phyloP scores from a whole-genome alignment of 2,888 invertebrate species.

The Cheilosia vulpina region DNA sequence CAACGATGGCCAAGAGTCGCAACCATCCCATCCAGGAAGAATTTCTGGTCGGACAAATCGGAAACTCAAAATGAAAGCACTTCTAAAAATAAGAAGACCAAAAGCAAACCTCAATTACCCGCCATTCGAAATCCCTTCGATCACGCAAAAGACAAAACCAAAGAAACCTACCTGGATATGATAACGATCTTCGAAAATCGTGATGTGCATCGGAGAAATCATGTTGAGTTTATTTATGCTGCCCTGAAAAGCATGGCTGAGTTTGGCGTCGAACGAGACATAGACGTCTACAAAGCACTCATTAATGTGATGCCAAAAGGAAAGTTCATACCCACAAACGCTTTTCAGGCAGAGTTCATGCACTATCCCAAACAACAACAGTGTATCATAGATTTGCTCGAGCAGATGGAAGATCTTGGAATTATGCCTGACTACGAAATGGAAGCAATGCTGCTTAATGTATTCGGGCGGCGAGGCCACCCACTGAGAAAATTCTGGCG shows the following conservation, averaged over 20 bases:
- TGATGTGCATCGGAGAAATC: conserved; percentile 90
- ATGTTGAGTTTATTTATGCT: conserved; percentile 97
- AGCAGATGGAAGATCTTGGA: conserved; percentile 97
- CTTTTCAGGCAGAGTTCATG: conserved; percentile 94
- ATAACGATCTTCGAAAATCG: conserved; percentile 89
- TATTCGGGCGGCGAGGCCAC: conserved; percentile 91
- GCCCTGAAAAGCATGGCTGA: conserved; percentile 94
- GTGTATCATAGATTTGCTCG: conserved; percentile 92
- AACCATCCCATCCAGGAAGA: conserved; percentile 7
- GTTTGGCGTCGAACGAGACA: conserved; percentile 94
- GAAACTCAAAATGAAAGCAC: conserved; percentile 13
- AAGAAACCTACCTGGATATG: conserved; percentile 88
- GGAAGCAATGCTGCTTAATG: conserved; percentile 91
- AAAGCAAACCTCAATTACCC: conserved; percentile 76
- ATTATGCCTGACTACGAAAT: conserved; percentile 96
- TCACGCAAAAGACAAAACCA: conserved; percentile 81
- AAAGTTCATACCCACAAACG: conserved; percentile 91
- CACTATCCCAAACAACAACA: conserved; percentile 98
- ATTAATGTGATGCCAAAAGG: conserved; percentile 95
- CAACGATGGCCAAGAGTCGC: conserved; percentile 25
- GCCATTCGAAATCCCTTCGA: conserved; percentile 80
- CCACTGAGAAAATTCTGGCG: conserved; percentile 91
- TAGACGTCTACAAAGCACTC: conserved; percentile 93
- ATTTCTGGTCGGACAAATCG: conserved; percentile 62
- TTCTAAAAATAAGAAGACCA: conserved; percentile 26